Conservation (phyloP, 2,888 invertebrate genomes). For the Sepiola atlantica region DNA sequence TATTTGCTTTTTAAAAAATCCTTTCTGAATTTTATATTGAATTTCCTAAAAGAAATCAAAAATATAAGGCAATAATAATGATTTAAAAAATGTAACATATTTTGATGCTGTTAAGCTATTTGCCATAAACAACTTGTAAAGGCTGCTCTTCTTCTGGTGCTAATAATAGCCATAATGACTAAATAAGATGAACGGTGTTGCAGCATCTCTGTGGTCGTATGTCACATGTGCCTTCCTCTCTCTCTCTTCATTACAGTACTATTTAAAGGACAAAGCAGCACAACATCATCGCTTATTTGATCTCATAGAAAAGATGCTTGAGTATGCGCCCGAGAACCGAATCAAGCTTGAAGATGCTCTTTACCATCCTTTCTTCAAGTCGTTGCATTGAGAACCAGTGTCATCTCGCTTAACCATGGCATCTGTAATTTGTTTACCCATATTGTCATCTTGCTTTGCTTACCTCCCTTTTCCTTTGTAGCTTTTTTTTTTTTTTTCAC, state of each 20-base stretch:
- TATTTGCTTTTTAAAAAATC: not conserved
- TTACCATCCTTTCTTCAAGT: conserved; percentile 90
- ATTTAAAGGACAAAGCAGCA: conserved; percentile 88
- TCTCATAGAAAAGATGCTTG: conserved; percentile 94
- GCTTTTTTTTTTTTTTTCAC: not conserved
- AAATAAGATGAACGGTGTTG: not conserved
- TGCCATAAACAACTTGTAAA: not conserved
- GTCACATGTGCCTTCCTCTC: conserved; percentile 35
- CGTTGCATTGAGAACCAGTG: conserved; percentile 56
- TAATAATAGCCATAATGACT: conserved; percentile 19
- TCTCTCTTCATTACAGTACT: conserved; percentile 81
- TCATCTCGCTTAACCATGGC: not conserved
- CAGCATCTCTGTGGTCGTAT: not conserved
- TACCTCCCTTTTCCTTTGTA: not conserved
- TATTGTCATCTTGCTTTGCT: not conserved
- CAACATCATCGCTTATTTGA: conserved; percentile 96
- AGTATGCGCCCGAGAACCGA: conserved; percentile 94
- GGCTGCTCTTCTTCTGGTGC: not conserved
- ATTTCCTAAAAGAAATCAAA: not conserved
- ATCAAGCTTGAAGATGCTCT: conserved; percentile 91
- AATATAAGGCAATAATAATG: not conserved
- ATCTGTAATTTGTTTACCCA: conserved; percentile 12
- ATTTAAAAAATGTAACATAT: not conserved
- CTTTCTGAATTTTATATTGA: not conserved
- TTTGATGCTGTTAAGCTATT: not conserved